Percentiles rank a stretch among this genome's conserved stretches.
Evolutionary conservation across 2,797 vertebrate species (phyloP).

Genomic region (Emydoidea blandingii): DNA sequence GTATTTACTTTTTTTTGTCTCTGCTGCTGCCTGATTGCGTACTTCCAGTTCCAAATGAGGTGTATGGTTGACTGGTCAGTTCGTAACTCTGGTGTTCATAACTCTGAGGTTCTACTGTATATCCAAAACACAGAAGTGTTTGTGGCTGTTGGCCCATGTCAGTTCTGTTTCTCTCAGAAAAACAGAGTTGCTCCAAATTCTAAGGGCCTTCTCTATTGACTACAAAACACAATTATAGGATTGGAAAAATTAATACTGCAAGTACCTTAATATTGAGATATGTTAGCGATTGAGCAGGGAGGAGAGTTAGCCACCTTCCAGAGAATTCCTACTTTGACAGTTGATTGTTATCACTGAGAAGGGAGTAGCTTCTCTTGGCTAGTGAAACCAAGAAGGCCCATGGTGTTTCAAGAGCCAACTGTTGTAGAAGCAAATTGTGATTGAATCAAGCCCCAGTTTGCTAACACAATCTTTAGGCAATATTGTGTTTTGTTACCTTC

Average conservation of each 20-base stretch:
- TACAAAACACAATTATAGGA: not conserved
- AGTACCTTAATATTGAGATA: not conserved
- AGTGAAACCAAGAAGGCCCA: not conserved
- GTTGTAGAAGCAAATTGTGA: not conserved
- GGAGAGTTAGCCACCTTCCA: not conserved
- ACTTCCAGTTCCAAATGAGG: too few relatives aligned
- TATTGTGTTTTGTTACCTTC: slow-evolving; percentile 83
- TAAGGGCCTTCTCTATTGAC: not conserved
- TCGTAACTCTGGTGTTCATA: too few relatives aligned
- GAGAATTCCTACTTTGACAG: not conserved
- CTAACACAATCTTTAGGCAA: slow-evolving; percentile 8
- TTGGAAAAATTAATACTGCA: not conserved
- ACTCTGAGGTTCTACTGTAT: not conserved
- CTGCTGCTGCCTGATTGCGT: too few relatives aligned
- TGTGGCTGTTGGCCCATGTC: not conserved
- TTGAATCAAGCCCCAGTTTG: not conserved
- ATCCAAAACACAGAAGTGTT: not conserved
- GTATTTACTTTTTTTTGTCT: too few relatives aligned
- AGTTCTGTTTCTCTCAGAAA: not conserved
- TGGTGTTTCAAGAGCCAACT: not conserved
- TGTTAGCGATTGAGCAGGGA: not conserved
- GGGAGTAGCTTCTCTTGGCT: not conserved
- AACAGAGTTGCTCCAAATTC: slow-evolving; percentile 11
- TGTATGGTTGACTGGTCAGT: too few relatives aligned
- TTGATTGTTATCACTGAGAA: not conserved